These are phyloP conservation scores for Hylia prasina DNA, from an alignment of 2,113 vertebrate species.

Conservation along the genomic window DNA sequence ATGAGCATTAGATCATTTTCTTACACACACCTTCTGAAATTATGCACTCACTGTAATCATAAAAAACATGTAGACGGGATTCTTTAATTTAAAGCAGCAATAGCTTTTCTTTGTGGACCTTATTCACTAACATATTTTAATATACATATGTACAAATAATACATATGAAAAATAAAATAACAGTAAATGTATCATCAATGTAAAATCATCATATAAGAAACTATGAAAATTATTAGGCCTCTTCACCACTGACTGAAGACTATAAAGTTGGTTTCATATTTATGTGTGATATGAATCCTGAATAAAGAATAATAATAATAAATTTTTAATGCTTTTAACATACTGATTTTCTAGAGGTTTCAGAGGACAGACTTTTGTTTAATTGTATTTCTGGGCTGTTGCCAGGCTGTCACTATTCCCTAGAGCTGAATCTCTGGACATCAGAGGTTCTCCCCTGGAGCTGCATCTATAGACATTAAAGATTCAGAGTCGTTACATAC, in stretches of 20 bases:
- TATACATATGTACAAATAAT: background rate
- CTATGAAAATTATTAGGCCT: background rate
- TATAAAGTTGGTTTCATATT: background rate
- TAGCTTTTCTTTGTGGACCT: background rate
- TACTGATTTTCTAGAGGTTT: background rate
- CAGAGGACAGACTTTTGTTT: constrained; percentile 4
- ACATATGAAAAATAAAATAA: background rate
- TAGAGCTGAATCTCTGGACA: constrained; percentile 9
- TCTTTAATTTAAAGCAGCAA: background rate
- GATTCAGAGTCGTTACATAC: background rate
- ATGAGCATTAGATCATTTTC: background rate
- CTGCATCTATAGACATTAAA: constrained; percentile 35
- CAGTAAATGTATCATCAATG: background rate
- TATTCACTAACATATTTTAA: background rate
- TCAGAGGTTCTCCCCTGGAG: constrained; percentile 36
- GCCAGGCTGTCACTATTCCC: constrained; percentile 2
- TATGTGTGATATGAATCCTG: background rate
- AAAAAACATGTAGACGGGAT: background rate
- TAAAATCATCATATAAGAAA: background rate
- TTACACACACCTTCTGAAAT: background rate
- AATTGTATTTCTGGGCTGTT: background rate
- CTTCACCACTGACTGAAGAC: background rate
- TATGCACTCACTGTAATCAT: background rate
- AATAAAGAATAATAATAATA: constrained; percentile 9
- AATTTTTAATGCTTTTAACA: background rate